Evolutionary conservation across 2,113 vertebrate species (phyloP).

Genomic region (Microcebus lehilahytsara): DNA sequence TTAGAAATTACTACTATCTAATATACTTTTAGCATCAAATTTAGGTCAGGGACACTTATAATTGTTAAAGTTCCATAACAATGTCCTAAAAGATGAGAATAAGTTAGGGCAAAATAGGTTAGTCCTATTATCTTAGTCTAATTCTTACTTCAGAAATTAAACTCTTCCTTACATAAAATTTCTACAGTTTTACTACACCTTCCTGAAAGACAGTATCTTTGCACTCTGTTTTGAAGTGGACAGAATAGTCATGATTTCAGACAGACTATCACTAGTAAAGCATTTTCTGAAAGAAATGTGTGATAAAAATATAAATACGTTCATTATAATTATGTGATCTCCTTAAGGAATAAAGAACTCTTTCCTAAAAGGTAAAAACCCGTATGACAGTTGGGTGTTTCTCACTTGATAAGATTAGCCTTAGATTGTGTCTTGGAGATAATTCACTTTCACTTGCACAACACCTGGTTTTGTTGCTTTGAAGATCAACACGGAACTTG

Average conservation of each 20-base stretch:
- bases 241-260: not conserved
- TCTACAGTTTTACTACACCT: not conserved
- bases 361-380: not conserved
- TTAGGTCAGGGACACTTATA: not conserved
- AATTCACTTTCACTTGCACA: not conserved
- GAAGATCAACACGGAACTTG: not conserved
- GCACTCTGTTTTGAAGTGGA: not conserved
- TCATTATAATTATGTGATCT: not conserved
- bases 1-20: not conserved
- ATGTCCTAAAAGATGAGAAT: not conserved
- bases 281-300: not conserved
- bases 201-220: not conserved
- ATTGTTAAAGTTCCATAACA: not conserved
- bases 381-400: not conserved
- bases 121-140: not conserved
- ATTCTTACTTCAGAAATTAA: not conserved
- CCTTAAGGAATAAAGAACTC: not conserved
- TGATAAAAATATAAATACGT: not conserved
- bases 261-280: not conserved
- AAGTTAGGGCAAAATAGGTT: not conserved
- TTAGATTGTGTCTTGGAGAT: not conserved
- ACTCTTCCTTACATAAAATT: not conserved
- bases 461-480: conserved; percentile 38
- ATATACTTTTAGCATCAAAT: not conserved
- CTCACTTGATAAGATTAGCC: conserved; percentile 32